Evolutionary conservation across 2,113 vertebrate species (phyloP).

Genomic region (Macaca fascicularis): DNA sequence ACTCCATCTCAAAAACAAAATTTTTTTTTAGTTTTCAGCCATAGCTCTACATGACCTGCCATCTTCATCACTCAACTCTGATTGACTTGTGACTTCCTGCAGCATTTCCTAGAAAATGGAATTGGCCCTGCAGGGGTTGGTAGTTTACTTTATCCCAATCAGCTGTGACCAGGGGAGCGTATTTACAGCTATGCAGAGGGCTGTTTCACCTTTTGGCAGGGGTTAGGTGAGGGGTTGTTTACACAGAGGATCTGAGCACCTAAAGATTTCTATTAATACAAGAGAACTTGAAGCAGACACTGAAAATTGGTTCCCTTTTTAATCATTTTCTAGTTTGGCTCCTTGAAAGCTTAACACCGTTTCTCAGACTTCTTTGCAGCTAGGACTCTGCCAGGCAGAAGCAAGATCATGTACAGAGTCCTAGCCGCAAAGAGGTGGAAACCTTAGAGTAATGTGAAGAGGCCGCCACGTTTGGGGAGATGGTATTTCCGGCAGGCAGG

Average conservation of each 20-base stretch:
- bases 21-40: neutral
- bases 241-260: neutral
- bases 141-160: neutral
- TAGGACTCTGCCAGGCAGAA: neutral
- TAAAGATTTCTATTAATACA: neutral
- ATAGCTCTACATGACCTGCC: neutral
- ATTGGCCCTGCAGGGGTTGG: neutral
- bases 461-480: neutral
- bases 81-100: neutral
- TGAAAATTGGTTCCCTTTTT: neutral
- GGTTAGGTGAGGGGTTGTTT: neutral
- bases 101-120: neutral
- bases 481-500: neutral
- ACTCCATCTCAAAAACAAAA: no score
- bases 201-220: neutral
- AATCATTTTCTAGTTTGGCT: neutral
- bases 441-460: neutral
- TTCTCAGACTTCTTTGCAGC: neutral
- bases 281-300: neutral
- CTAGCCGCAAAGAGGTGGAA: neutral
- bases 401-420: neutral
- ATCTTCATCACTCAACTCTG: neutral
- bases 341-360: neutral
- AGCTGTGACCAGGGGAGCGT: neutral
- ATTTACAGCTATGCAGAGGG: neutral